Percentiles rank a stretch among this genome's conserved stretches.
phyloP scores from a whole-genome alignment of 2,113 vertebrate genomes.

The Hypomesus transpacificus region DNA sequence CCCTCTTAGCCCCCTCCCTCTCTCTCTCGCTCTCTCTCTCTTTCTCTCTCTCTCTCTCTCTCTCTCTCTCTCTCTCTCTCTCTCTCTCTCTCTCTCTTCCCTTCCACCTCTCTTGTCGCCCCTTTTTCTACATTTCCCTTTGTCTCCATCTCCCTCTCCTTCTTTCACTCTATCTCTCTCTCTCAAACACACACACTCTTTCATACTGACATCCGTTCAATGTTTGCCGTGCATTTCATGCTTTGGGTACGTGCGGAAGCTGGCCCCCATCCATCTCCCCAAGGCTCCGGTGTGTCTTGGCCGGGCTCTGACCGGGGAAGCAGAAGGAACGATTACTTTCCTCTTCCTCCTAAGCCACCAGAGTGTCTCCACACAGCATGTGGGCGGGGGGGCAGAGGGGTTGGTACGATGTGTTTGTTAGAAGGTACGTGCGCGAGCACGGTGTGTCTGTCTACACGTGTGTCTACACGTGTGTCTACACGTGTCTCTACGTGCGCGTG shows the following conservation, averaged over 20 bases:
- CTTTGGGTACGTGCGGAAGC: not conserved
- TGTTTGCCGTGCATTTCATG: not conserved
- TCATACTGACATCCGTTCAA: not conserved
- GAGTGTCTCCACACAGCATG: conserved; percentile 22
- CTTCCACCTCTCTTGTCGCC: not conserved
- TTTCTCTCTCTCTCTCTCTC: too few relatives aligned
- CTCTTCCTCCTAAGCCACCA: conserved; percentile 27
- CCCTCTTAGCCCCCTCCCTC: not conserved
- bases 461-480: too few relatives aligned
- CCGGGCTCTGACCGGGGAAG: conserved; percentile 28
- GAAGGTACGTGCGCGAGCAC: too few relatives aligned
- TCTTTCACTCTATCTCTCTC: not conserved
- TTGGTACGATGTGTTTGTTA: too few relatives aligned
- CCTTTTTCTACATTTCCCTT: not conserved
- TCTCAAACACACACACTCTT: too few relatives aligned
- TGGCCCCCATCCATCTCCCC: conserved; percentile 41
- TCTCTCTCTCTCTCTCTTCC: not conserved
- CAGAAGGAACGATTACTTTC: conserved; percentile 27
- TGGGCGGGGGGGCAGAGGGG: conserved; percentile 7
- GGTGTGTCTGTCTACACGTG: too few relatives aligned
- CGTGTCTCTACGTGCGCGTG: too few relatives aligned
- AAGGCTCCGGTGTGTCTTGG: conserved; percentile 37
- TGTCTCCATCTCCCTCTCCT: conserved; percentile 1
- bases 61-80: too few relatives aligned
- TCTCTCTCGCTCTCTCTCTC: conserved; percentile 5